A percentile compares a stretch with the other conserved stretches of the same genome.
phyloP scores from a whole-genome alignment of 2,797 vertebrate genomes.

The Coregonus sp. region DNA sequence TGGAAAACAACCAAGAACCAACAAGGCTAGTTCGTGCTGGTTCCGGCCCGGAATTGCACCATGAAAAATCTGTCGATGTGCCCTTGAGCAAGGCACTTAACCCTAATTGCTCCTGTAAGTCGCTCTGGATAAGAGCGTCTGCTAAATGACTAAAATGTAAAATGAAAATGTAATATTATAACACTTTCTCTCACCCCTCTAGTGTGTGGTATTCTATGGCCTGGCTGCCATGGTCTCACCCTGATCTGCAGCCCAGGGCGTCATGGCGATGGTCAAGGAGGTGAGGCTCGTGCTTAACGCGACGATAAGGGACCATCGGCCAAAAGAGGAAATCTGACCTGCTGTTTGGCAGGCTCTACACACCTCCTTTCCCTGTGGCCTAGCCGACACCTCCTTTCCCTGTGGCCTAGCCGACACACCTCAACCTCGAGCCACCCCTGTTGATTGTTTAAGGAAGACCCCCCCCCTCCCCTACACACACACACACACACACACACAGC shows the following conservation, averaged over 20 bases:
- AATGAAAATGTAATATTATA: too few species aligned
- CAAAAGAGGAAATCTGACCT: constrained; percentile 19
- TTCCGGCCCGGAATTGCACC: too few species aligned
- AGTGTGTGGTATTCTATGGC: constrained; percentile 30
- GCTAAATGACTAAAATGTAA: too few species aligned
- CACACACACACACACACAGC: background rate
- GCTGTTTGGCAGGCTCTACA: constrained; percentile 29
- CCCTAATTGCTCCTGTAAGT: too few species aligned
- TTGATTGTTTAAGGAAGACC: constrained; percentile 43
- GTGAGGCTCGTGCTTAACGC: constrained; percentile 14
- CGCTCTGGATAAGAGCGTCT: too few species aligned
- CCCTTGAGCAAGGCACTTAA: too few species aligned
- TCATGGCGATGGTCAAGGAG: constrained; percentile 19
- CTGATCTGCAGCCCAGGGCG: constrained; percentile 1
- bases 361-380: constrained; percentile 10
- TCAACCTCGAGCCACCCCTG: constrained; percentile 9
- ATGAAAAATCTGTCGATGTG: too few species aligned
- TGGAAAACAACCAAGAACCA: too few species aligned
- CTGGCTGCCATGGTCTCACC: constrained; percentile 31
- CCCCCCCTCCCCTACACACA: background rate
- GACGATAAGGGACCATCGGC: constrained; percentile 18
- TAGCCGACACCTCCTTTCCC: too few species aligned
- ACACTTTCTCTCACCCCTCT: constrained; percentile 18
- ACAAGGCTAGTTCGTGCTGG: too few species aligned
- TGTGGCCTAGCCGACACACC: too few species aligned